A percentile compares a stretch with the other conserved stretches of the same genome.
Conservation (phyloP, 2,797 vertebrate species). For the Acanthopagrus latus region DNA sequence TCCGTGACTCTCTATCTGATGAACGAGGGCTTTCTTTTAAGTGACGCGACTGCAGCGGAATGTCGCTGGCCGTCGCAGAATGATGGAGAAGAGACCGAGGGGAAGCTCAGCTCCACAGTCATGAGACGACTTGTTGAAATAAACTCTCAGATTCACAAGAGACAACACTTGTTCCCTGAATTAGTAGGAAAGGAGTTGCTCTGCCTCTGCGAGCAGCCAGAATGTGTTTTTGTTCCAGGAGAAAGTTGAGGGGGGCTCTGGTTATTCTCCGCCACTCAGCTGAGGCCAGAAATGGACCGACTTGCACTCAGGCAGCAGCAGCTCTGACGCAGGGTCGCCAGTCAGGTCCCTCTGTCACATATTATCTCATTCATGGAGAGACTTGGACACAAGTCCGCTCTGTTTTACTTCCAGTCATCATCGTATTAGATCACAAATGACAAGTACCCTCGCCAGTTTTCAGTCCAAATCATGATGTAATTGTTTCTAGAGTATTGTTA, state of each 20-base stretch:
- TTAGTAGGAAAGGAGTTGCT: slow-evolving; percentile 67
- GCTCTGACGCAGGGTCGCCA: slow-evolving; percentile 20
- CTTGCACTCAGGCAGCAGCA: slow-evolving; percentile 24
- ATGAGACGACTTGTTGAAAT: slow-evolving; percentile 50
- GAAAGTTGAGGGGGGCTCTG: slow-evolving; percentile 54
- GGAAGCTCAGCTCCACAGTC: slow-evolving; percentile 39
- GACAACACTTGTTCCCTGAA: slow-evolving; percentile 59
- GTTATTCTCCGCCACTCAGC: slow-evolving; percentile 59
- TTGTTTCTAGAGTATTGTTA: slow-evolving; percentile 45
- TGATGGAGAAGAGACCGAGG: slow-evolving; percentile 50
- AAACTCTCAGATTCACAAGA: slow-evolving; percentile 26
- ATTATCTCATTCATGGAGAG: slow-evolving; percentile 48
- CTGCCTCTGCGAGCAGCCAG: slow-evolving; percentile 49
- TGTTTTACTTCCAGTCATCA: slow-evolving; percentile 31
- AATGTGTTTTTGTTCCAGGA: slow-evolving; percentile 65
- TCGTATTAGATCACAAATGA: slow-evolving; percentile 15
- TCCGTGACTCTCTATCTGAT: slow-evolving; percentile 72
- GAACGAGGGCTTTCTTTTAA: slow-evolving; percentile 72
- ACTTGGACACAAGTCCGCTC: slow-evolving; percentile 7
- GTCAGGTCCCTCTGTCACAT: slow-evolving; percentile 28
- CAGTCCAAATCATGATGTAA: slow-evolving; percentile 39
- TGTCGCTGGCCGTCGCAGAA: slow-evolving; percentile 63
- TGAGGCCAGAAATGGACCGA: slow-evolving; percentile 57
- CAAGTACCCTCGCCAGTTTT: slow-evolving; percentile 16
- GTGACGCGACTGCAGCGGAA: slow-evolving; percentile 72